Conservation (phyloP, 2,113 vertebrate genomes). For the Psittacus erithacus region DNA sequence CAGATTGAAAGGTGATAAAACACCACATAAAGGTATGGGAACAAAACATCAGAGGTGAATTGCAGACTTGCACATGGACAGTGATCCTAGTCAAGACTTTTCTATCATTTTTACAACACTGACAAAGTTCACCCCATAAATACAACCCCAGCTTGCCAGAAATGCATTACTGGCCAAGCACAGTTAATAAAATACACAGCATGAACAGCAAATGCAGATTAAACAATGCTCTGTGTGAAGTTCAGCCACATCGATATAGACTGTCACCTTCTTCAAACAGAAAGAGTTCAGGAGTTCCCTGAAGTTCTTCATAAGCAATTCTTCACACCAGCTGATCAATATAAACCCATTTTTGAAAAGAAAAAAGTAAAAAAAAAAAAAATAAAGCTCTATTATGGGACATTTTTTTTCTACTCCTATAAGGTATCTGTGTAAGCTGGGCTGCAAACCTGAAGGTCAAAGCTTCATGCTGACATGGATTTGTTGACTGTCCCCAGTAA, state of each 20-base stretch:
- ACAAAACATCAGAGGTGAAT: background rate
- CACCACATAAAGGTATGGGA: background rate
- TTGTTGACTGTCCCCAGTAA: background rate
- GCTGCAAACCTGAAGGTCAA: background rate
- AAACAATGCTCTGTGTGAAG: background rate
- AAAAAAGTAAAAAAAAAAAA: background rate
- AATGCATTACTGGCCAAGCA: background rate
- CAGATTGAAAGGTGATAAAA: background rate
- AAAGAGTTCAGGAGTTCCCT: background rate
- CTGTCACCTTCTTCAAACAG: background rate
- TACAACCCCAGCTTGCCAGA: background rate
- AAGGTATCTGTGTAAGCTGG: background rate
- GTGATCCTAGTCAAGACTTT: background rate
- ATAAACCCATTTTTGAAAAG: background rate
- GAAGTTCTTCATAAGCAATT: background rate
- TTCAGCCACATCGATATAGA: background rate
- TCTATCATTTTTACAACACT: background rate
- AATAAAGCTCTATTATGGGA: background rate
- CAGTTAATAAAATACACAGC: background rate
- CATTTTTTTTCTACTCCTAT: background rate
- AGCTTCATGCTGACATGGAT: background rate
- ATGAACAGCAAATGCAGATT: background rate
- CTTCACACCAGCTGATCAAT: background rate
- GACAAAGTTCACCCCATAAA: background rate
- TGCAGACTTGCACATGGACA: fast-evolving